Base-by-base conservation (phyloP, 2,888 invertebrate genomes). In the Drosophila pseudotalamancana region DNA sequence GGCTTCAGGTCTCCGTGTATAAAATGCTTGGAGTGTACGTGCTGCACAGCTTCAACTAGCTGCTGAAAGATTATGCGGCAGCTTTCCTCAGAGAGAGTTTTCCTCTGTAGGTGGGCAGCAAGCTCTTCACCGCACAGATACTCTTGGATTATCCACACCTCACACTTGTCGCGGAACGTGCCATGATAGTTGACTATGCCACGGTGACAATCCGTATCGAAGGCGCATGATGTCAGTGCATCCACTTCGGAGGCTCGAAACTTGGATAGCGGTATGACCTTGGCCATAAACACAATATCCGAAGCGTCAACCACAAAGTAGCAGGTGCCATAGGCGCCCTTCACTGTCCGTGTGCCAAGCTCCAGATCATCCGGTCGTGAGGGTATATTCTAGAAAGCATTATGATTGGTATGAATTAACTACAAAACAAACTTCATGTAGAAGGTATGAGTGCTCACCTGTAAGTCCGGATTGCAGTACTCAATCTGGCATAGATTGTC, bases 1-100 rank as follows among this genome's bases (percentile, higher is more conserved):
- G 98, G 98, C 91, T 99, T 99, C 12, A 99, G 93, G 91, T 99
- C 99, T 25, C 98, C 92, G 90, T 99, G 99, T 51, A 97, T 98
- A 39, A 98, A 95, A 12, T 96, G 94, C 53, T 95, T 93, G 18
- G 93, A 92, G 92, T 98, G 98, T 94, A 99, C 95, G 90, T 95
- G 97, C 25, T 94, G 92, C 16, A 98, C 95, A 45, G 97, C 98
- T 12, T 95, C 93, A 0, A 97, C 96, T 37, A 99, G 92, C 90
- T 97, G 96, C 27, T 93, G 92, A 92, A 98, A 94, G 54, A 99
- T 94, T 6, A 93, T 92, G n/a, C 95, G 94, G 5, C 98, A 97
- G 74, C 94, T 93, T 0, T 93, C 90, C 92, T 99, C 99, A 0
- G 95, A 94, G 78, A 98, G 32, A 6, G 6, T 12, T 0, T 46